phyloP scores from a whole-genome alignment of 1,140 invertebrate genomes.

The Zaprionus nigranus region DNA sequence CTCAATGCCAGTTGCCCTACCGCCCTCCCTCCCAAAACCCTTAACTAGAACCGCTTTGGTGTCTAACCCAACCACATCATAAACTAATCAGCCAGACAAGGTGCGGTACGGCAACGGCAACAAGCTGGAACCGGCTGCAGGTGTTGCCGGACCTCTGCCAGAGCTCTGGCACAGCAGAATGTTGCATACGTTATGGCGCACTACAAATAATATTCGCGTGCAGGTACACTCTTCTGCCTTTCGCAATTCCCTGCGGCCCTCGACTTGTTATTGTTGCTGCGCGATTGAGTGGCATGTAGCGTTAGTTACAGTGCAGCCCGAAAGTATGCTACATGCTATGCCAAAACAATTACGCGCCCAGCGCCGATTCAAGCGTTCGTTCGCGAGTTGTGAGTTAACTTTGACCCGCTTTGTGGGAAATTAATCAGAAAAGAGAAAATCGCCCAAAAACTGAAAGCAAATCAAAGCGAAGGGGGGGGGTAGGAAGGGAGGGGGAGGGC shows the following conservation, averaged over 20 bases:
- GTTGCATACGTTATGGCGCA: constrained; percentile 45
- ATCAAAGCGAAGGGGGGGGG: background rate
- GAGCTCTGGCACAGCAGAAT: constrained; percentile 23
- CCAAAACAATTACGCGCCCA: constrained; percentile 44
- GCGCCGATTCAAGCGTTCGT: constrained; percentile 27
- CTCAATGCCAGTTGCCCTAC: no score
- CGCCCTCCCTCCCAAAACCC: background rate
- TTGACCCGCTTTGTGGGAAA: constrained; percentile 50
- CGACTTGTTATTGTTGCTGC: constrained; percentile 28
- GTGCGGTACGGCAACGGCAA: constrained; percentile 26
- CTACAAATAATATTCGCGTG: constrained; percentile 51
- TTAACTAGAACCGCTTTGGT: background rate
- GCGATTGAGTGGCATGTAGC: constrained; percentile 43
- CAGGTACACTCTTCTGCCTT: constrained; percentile 26
- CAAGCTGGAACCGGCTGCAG: background rate
- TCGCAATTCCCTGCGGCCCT: background rate
- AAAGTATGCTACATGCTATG: constrained; percentile 39
- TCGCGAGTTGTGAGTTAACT: constrained; percentile 40
- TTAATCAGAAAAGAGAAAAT: constrained; percentile 21
- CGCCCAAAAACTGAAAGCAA: constrained; percentile 15
- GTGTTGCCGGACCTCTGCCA: constrained; percentile 26
- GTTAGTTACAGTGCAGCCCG: constrained; percentile 46
- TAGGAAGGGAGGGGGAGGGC: background rate
- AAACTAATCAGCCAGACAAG: constrained; percentile 53
- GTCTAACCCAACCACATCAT: constrained; percentile 40